Percentiles rank a stretch among this genome's conserved stretches.
These are phyloP conservation scores for Heterocephalus glaber DNA, from an alignment of 2,113 vertebrate genomes.

Conservation along the genomic window DNA sequence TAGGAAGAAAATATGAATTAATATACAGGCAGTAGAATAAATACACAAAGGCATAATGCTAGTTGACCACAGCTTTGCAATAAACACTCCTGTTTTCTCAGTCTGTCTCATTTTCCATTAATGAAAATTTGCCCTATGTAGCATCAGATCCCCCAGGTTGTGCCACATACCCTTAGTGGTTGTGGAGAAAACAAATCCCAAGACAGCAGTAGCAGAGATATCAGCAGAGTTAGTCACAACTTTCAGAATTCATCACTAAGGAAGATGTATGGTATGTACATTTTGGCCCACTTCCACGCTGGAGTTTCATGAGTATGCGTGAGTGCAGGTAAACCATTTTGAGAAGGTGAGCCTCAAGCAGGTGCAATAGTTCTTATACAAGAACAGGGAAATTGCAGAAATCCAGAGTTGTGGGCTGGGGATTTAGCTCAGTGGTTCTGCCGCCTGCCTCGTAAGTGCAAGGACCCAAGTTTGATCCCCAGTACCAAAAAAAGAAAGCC, in stretches of 20 bases:
- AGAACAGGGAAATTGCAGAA: background rate
- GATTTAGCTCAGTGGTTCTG: too few species aligned
- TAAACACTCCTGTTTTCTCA: background rate
- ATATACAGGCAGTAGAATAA: background rate
- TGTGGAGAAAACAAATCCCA: background rate
- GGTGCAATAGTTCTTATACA: background rate
- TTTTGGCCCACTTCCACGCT: background rate
- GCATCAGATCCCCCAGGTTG: background rate
- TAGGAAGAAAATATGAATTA: background rate
- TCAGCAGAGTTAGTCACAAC: constrained; percentile 30
- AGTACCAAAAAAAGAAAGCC: too few species aligned
- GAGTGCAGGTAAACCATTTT: background rate
- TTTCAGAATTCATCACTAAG: constrained; percentile 33
- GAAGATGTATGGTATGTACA: background rate
- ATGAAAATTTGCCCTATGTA: background rate
- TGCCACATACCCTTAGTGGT: background rate
- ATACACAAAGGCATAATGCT: background rate
- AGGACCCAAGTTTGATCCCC: too few species aligned
- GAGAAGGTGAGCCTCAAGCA: background rate
- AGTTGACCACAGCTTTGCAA: background rate
- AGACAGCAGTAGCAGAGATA: background rate
- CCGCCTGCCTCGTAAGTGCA: too few species aligned
- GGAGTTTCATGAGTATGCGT: background rate
- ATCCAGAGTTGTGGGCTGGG: too few species aligned
- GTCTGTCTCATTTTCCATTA: background rate